Conservation (phyloP, 2,888 invertebrate species). For the Ashinkailepas kermadecensis region DNA sequence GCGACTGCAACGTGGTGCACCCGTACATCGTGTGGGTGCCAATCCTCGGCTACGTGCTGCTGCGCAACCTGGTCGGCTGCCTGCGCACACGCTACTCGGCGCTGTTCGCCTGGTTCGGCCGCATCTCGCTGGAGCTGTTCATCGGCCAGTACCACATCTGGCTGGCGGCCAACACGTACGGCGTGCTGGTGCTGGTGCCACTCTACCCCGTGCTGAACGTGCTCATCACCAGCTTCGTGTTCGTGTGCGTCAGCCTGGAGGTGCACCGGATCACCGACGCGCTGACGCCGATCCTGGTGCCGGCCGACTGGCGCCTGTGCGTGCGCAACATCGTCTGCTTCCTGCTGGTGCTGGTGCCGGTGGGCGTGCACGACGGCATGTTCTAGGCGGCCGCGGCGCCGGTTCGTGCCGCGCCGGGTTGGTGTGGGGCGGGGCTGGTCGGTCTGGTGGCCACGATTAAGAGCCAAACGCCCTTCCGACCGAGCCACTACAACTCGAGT, state of each 20-base stretch:
- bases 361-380: slow-evolving; percentile 90
- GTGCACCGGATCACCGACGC: slow-evolving; percentile 68
- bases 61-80: slow-evolving; percentile 83
- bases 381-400: slow-evolving; percentile 45
- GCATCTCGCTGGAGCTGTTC: slow-evolving; percentile 81
- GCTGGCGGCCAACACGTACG: slow-evolving; percentile 92
- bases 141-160: slow-evolving; percentile 81
- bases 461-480: too few species aligned
- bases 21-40: slow-evolving; percentile 87
- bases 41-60: slow-evolving; percentile 60
- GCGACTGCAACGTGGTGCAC: slow-evolving; percentile 89
- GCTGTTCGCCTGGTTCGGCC: slow-evolving; percentile 91
- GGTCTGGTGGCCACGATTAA: too few species aligned
- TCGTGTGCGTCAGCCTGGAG: slow-evolving; percentile 88
- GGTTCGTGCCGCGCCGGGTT: too few species aligned
- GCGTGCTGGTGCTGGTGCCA: slow-evolving; percentile 67
- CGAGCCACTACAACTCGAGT: too few species aligned
- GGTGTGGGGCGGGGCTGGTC: too few species aligned
- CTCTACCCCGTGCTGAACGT: slow-evolving; percentile 87
- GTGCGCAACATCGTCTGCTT: slow-evolving; percentile 42
- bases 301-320: slow-evolving; percentile 34
- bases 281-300: slow-evolving; percentile 55
- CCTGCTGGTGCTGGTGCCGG: slow-evolving; percentile 73
- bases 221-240: slow-evolving; percentile 88
- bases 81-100: slow-evolving; percentile 77